Evolutionary conservation across 2,888 invertebrate genomes (phyloP), one percentile per base, ranked within the genome.

Genomic region (Lithophane socia): DNA sequence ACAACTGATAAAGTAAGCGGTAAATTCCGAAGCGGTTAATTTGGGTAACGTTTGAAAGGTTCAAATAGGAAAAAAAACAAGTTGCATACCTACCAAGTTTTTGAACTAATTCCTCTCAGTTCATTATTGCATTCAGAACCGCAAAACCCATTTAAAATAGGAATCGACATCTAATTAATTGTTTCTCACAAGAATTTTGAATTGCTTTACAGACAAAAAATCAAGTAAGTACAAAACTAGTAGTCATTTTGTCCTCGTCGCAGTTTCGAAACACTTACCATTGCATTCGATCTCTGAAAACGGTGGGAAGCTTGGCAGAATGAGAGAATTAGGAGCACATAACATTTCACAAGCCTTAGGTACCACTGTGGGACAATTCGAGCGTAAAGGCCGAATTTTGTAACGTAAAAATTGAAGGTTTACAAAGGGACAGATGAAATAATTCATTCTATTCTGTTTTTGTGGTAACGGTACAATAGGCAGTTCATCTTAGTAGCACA

Each of bases 351-450:
- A 85, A 75, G 66, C 12, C n/a, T 1, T 42, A 69, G 21, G 64
- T 68, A 84, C 64, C 21, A 18, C 66, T 77, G 76, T 80, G 76
- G 65, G 69, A 61, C 71, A 79, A 80, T 73, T 83, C 71, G 77
- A 85, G 77, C 86, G 80, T 80, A 69, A 77, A 86, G 82, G 86
- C 79, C 82, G 71, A 68, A 75, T 87, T 86, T 84, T 79, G 87
- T 82, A 87, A 87, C 69, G n/a, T 64, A 47, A 75, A 37, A 58
- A 37, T 64, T 68, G 67, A 73, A 79, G 73, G 63, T 70, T 71
- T 63, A 73, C 80, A 73, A 82, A 86, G 75, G 82, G 76, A 60
- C 72, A 42, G 37, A 75, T 9, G 24, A 66, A 75, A 77, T 56
- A 65, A 65, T 47, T 87, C 13, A 64, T 54, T 61, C 0, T 54